phyloP scores from a whole-genome alignment of 1,140 invertebrate species.

The Drosophila miranda region DNA sequence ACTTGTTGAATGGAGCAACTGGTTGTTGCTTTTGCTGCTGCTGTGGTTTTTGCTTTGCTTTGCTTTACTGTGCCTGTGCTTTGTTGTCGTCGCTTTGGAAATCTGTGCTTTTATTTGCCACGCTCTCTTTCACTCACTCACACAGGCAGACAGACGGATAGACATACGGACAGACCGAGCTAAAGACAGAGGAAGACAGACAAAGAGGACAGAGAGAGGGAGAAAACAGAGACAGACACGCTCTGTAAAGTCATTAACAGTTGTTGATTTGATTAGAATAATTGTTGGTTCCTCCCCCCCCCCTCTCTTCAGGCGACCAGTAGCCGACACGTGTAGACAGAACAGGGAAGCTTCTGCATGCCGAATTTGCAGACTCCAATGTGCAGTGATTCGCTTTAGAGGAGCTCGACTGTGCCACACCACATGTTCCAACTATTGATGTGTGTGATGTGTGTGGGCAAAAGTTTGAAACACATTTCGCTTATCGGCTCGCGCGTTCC shows the following conservation, averaged over 20 bases:
- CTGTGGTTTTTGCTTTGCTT: conserved; percentile 33
- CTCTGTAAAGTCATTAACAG: conserved; percentile 70
- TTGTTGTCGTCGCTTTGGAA: conserved; percentile 73
- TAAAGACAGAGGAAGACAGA: not conserved
- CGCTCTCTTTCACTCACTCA: conserved; percentile 69
- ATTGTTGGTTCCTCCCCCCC: not conserved
- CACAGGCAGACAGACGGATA: conserved; percentile 13
- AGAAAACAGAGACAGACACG: conserved; percentile 13
- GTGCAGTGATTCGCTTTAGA: too few species aligned
- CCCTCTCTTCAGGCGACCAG: too few species aligned
- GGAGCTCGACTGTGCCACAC: too few species aligned
- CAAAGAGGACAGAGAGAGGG: not conserved
- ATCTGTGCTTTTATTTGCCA: conserved; percentile 77
- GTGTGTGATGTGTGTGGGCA: too few species aligned
- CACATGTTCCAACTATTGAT: too few species aligned
- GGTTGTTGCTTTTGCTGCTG: conserved; percentile 61
- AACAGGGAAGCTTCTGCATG: too few species aligned
- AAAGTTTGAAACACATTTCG: too few species aligned
- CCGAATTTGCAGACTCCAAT: too few species aligned
- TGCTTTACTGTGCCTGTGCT: conserved; percentile 22
- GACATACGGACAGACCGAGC: conserved; percentile 4
- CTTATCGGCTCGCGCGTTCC: too few species aligned
- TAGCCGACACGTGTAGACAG: too few species aligned
- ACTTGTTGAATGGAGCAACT: conserved; percentile 78
- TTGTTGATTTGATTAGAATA: conserved; percentile 66